Base-by-base conservation (phyloP, 2,797 vertebrate genomes). In the Novumbra hubbsi region DNA sequence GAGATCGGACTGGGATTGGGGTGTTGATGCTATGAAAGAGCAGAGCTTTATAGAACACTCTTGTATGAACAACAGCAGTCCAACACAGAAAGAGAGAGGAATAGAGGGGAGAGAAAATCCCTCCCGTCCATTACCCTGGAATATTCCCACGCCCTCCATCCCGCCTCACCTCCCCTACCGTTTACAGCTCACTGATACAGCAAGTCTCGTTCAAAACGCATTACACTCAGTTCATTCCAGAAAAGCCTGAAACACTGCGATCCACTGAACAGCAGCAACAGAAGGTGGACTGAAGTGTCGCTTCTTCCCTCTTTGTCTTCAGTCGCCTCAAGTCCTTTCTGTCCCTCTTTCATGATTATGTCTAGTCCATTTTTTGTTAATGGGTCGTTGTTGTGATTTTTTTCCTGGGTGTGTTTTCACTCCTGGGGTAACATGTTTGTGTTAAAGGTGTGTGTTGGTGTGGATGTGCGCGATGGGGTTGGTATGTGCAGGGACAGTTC, bases 231-330 rank as follows among this genome's bases (percentile, higher is more conserved):
- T 64, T 48, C 75, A 76, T 28, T 16, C 68, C 28, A 19, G 7
- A 30, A 7, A 16, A 16, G 11, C 81, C 81, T 74, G 77, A 55
- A 81, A 69, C 11, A 45, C 82, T 76, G 85, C 85, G 24, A 0
- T 60, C 88, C 88, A 84, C 83, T 74, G 70, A 86, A 85, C 84
- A 83, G 84, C 30, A 12, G 85, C 81, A 45, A 45, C 41, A 45
- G 79, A 81, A 83, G 88, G 91, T 87, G 90, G 88, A 85, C 90
- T 85, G 86, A 88, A 90, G 85, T 87, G 68, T 65, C 66, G 5
- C 69, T 57, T 48, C 73, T 85, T 82, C 86, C 84, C 84, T 71
- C 84, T 78, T 81, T 60, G 28, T 55, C 76, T 74, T 77, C 75
- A 77, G 62, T 8, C 48, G 41, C 34, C 68, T 83, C 79, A 81